Evolutionary conservation across 2,888 invertebrate genomes (phyloP).

Genomic region (Gymnosoma rotundatum): DNA sequence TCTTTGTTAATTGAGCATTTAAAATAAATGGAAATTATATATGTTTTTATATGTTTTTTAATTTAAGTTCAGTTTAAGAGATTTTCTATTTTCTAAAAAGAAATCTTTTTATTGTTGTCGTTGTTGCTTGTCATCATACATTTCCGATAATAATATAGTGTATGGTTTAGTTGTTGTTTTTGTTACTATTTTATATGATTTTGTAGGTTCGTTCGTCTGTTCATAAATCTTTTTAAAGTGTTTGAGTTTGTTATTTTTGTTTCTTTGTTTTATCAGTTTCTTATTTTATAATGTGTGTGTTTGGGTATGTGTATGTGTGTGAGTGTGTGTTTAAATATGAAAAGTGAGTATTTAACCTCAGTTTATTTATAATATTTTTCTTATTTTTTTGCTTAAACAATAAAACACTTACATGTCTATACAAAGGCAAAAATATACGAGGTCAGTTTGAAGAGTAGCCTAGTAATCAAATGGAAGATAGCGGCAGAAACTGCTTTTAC

Average conservation of each 20-base stretch:
- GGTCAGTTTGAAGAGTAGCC: neutral
- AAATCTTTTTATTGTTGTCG: neutral
- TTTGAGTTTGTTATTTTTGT: neutral
- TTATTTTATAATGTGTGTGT: neutral
- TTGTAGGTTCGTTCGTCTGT: neutral
- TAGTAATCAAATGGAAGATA: no score
- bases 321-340: neutral
- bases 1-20: no score
- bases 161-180: neutral
- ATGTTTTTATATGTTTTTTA: neutral
- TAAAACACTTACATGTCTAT: slow-evolving; percentile 31
- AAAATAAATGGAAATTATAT: neutral
- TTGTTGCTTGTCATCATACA: neutral
- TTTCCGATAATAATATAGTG: no score
- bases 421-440: neutral
- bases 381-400: slow-evolving; percentile 11
- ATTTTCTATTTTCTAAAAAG: neutral
- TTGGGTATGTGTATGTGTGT: slow-evolving; percentile 3
- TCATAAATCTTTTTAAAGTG: neutral
- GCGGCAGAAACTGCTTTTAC: no score
- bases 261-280: neutral
- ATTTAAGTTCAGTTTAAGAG: neutral
- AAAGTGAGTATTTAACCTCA: slow-evolving; percentile 62
- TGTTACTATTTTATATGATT: neutral
- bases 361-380: slow-evolving; percentile 52